Conservation (phyloP, 2,797 vertebrate species). For the Coccyzus lansbergi region DNA sequence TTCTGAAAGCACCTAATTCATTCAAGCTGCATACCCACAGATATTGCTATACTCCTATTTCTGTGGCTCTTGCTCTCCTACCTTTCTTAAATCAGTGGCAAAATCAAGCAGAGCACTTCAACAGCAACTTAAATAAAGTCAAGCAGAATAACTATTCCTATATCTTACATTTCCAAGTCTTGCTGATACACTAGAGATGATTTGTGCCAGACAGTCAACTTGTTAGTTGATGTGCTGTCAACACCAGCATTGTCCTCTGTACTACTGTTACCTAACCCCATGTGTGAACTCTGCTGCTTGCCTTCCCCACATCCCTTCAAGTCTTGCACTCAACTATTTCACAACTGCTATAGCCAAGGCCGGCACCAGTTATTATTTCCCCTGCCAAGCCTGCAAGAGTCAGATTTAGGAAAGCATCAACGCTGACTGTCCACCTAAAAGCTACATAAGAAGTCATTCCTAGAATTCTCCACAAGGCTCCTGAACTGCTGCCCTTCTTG, state of each 20-base stretch:
- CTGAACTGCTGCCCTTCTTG: background rate
- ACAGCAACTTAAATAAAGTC: background rate
- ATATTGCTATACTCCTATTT: background rate
- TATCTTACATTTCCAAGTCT: background rate
- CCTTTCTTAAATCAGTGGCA: background rate
- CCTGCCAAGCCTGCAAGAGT: background rate
- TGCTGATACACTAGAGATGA: background rate
- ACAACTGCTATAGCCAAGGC: background rate
- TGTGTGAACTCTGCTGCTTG: background rate
- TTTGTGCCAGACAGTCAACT: background rate
- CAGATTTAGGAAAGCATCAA: background rate
- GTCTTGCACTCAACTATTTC: background rate
- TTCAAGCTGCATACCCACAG: background rate
- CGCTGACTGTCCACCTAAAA: background rate
- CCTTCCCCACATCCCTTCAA: background rate
- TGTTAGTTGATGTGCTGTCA: background rate
- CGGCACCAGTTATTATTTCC: background rate
- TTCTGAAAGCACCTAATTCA: background rate
- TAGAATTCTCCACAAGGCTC: background rate
- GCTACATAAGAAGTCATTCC: background rate
- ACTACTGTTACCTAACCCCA: background rate
- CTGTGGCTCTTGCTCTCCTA: background rate
- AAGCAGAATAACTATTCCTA: background rate
- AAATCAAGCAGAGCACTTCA: background rate
- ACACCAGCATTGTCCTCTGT: background rate